Percentiles rank a stretch among this genome's conserved stretches.
Conservation (phyloP, 2,888 invertebrate species). For the Synergus gifuensis region DNA sequence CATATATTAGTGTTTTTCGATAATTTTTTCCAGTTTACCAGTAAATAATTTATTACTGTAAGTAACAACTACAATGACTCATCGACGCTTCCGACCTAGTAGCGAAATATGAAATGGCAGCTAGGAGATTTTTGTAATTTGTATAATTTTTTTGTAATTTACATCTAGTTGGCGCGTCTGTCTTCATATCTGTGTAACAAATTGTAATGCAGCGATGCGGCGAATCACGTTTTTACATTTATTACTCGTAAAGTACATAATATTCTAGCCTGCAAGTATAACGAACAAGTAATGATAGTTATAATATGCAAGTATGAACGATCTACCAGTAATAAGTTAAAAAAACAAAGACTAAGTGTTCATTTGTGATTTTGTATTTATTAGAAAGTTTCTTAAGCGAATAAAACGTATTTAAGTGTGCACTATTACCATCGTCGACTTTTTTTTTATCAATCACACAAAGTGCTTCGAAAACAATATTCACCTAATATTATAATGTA, state of each 20-base stretch:
- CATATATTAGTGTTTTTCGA: constrained; percentile 72
- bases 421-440: constrained; percentile 56
- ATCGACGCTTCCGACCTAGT: constrained; percentile 58
- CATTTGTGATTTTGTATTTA: constrained; percentile 70
- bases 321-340: constrained; percentile 71
- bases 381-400: constrained; percentile 68
- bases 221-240: constrained; percentile 45
- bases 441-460: constrained; percentile 38
- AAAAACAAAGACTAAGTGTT: constrained; percentile 76
- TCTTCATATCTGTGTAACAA: constrained; percentile 53
- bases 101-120: constrained; percentile 46
- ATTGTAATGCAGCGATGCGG: constrained; percentile 38
- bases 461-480: constrained; percentile 32
- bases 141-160: constrained; percentile 8
- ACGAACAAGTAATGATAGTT: constrained; percentile 70
- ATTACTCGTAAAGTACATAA: constrained; percentile 50
- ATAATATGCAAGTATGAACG: constrained; percentile 67
- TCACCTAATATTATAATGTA: background rate
- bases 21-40: constrained; percentile 50
- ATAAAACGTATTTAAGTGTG: constrained; percentile 77
- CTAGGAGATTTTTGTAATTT: constrained; percentile 40
- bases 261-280: constrained; percentile 73
- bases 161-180: constrained; percentile 50
- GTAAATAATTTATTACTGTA: constrained; percentile 69
- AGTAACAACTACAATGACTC: constrained; percentile 67